Base-by-base conservation (phyloP, 2,113 vertebrate species). In the Bufo gargarizans region DNA sequence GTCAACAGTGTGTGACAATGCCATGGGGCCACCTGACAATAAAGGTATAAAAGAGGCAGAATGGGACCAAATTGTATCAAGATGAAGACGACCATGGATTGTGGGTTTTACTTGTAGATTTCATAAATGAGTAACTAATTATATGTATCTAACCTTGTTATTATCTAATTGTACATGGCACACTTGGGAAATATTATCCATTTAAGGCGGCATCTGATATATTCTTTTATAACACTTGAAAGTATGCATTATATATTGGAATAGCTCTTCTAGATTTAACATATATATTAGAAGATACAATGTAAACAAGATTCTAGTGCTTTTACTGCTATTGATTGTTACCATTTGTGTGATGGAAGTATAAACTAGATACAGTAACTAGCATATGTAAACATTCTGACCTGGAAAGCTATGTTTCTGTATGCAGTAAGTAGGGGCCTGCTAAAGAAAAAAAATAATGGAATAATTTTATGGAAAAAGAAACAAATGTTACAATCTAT, bases 181-280 rank as follows among this genome's bases (percentile, higher is more conserved):
- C 56, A 58, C 13, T 3, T 6, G 53, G 45, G 0, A 47, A 47
- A 17, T 47, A 17, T 17, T 4, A 74, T 72, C 69, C 1, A 17
- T 50, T 76, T 20, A 10, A 20, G 45, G 17, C 20, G 72, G 17
- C 20, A 19, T 76, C 3, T 49, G 17, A 17, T 74, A 3, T 76
- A 2, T 74, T 16, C 43, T 77, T 59, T 61, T 19, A 59, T 33
- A 67, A 53, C 67, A 65, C 8, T 19, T 86, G 59, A 14, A 79
- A 67, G 76, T 86, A 86, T 86, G 85, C 85, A 86, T 86, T 78
- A 86, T 86, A 86, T 78, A 49, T 86, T 86, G 79, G 11, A 77
- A 43, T 78, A 79, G 58, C 74, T 45, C 67, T 79, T 67, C 11
- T 78, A 86, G 74, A 65, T 67, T 86, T 14, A 85, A 47, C 67